These are phyloP conservation scores for Isaurus tuberculatus DNA, from an alignment of 92 coral and sea anemone species.

Conservation along the genomic window DNA sequence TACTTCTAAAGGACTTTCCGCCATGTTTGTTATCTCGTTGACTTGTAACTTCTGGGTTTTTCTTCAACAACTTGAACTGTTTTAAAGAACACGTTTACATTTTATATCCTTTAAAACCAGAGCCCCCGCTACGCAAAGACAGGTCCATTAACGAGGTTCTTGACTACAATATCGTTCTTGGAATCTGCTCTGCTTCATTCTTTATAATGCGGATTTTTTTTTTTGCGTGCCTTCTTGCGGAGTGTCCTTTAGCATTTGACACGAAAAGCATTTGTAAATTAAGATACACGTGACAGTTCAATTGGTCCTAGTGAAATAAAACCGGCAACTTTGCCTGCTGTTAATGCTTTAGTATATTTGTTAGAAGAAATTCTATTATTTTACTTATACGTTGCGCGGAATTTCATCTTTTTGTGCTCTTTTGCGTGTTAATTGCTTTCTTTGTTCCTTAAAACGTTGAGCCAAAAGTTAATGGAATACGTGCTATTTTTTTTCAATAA, in stretches of 20 bases:
- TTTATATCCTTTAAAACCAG: neutral
- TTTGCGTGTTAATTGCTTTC: neutral
- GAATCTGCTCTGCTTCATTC: neutral
- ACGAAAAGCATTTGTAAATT: neutral
- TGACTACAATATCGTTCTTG: neutral
- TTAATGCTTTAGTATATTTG: neutral
- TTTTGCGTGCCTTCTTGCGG: neutral
- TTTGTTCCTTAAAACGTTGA: neutral
- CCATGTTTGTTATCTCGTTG: neutral
- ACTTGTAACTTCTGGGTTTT: neutral
- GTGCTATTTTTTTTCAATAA: neutral
- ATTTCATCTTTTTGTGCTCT: neutral
- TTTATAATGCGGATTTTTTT: neutral
- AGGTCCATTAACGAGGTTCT: neutral
- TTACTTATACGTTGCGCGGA: neutral
- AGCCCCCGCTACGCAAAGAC: neutral
- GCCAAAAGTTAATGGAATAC: constrained; percentile 5
- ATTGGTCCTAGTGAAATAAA: constrained; percentile 5
- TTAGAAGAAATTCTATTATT: neutral
- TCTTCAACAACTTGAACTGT: neutral
- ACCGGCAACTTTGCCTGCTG: constrained; percentile 6
- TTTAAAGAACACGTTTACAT: neutral
- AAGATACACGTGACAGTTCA: neutral
- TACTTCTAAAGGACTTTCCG: constrained; percentile 21
- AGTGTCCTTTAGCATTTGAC: neutral